Evolutionary conservation across 2,888 invertebrate genomes (phyloP).

Genomic region (Xanthia icteritia): DNA sequence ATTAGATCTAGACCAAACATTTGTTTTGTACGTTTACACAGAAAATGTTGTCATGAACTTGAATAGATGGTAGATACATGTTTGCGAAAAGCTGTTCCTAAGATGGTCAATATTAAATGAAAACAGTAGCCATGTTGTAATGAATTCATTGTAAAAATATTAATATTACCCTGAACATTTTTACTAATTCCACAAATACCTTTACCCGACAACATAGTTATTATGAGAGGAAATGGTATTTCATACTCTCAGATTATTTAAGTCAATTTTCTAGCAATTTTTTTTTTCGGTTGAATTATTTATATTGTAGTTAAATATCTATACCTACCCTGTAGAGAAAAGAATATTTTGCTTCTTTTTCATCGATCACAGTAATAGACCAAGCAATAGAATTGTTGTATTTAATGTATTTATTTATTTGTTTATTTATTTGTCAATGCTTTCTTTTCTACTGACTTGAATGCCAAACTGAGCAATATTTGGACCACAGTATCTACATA

Average conservation of each 20-base stretch:
- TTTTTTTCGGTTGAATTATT: not conserved
- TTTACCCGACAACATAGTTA: not conserved
- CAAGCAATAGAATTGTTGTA: not conserved
- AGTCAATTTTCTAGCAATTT: not conserved
- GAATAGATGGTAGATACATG: not conserved
- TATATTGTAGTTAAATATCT: not conserved
- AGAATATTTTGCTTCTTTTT: constrained; percentile 6
- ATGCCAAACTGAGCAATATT: not conserved
- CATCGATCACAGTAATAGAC: not conserved
- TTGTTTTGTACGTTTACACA: constrained; percentile 38
- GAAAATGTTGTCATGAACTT: constrained; percentile 29
- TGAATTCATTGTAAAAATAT: not conserved
- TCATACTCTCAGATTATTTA: not conserved
- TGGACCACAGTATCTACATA: not conserved
- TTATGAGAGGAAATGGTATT: not conserved
- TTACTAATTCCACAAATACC: not conserved
- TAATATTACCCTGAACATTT: no score
- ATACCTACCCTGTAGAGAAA: not conserved
- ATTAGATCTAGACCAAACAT: constrained; percentile 59
- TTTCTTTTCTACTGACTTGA: not conserved
- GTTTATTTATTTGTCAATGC: no score
- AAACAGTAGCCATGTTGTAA: not conserved
- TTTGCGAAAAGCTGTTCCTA: not conserved
- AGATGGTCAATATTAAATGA: not conserved
- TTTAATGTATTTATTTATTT: no score